phyloP scores from a whole-genome alignment of 2,113 vertebrate species.

The Notothenia rossii region DNA sequence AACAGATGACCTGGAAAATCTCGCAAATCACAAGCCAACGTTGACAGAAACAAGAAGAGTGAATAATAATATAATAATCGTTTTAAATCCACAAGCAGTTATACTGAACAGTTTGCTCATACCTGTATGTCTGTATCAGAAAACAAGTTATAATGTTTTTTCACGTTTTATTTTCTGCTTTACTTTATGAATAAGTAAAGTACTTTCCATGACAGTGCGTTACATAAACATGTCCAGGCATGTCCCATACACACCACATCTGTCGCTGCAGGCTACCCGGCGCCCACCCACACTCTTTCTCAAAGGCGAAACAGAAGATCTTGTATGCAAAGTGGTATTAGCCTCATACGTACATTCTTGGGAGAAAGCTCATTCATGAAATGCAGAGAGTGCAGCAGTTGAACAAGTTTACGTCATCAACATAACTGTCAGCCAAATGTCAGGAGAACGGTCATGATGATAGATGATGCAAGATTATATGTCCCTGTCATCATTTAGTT shows the following conservation, averaged over 20 bases:
- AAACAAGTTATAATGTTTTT: neutral
- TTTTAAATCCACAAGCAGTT: neutral
- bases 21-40: neutral
- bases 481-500: neutral
- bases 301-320: slow-evolving; percentile 35
- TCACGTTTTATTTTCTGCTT: neutral
- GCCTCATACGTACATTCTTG: slow-evolving; percentile 25
- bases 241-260: slow-evolving; percentile 56
- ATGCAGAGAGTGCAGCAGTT: slow-evolving; percentile 18
- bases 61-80: neutral
- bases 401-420: slow-evolving; percentile 32
- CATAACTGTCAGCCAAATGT: slow-evolving; percentile 1
- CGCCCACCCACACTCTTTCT: slow-evolving; percentile 51
- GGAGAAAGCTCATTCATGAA: slow-evolving; percentile 9
- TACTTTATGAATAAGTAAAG: neutral
- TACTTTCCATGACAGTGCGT: neutral
- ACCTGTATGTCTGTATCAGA: neutral
- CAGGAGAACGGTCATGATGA: neutral
- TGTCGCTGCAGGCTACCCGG: slow-evolving; percentile 36
- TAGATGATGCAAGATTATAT: neutral
- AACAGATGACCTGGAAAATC: neutral
- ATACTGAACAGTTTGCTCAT: neutral
- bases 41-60: neutral
- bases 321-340: slow-evolving; percentile 57
- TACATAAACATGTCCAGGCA: slow-evolving; percentile 50